Evolutionary conservation across 2,888 invertebrate species (phyloP).

Genomic region (Watsonalla binaria): DNA sequence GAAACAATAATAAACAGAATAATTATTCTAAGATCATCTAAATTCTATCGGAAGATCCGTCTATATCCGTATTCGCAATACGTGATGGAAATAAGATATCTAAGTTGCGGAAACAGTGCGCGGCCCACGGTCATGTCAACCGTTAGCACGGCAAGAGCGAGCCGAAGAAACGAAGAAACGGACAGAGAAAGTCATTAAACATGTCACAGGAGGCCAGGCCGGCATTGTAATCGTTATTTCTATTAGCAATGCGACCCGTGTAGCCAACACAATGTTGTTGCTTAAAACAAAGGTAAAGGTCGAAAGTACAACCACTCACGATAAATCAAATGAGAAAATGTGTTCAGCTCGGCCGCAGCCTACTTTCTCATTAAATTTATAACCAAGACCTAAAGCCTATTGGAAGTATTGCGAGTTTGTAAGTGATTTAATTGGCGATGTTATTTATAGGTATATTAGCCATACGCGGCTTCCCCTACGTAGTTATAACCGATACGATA

Average conservation of each 20-base stretch:
- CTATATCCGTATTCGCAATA: conserved; percentile 44
- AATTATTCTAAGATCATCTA: conserved; percentile 28
- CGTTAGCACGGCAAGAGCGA: conserved; percentile 43
- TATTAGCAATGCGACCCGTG: conserved; percentile 30
- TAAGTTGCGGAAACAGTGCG: conserved; percentile 33
- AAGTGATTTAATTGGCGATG: too few relatives aligned
- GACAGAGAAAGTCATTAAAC: conserved; percentile 73
- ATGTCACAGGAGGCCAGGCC: conserved; percentile 46
- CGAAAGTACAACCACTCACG: conserved; percentile 1
- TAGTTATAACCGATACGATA: too few relatives aligned
- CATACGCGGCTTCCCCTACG: too few relatives aligned
- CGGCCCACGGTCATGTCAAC: conserved; percentile 25
- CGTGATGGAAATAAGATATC: conserved; percentile 47
- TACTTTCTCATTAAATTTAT: not conserved
- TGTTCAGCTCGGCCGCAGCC: not conserved
- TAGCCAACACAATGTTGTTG: conserved; percentile 10
- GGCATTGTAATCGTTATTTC: conserved; percentile 46
- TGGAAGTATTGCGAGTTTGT: not conserved
- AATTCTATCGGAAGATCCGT: conserved; percentile 34
- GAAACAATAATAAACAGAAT: conserved; percentile 15
- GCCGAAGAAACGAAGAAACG: conserved; percentile 40
- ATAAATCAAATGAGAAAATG: not conserved
- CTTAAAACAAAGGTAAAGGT: conserved; percentile 11
- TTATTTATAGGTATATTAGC: too few relatives aligned
- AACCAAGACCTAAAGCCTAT: not conserved